phyloP scores from a whole-genome alignment of 2,113 vertebrate species.

The Reinhardtius hippoglossoides region DNA sequence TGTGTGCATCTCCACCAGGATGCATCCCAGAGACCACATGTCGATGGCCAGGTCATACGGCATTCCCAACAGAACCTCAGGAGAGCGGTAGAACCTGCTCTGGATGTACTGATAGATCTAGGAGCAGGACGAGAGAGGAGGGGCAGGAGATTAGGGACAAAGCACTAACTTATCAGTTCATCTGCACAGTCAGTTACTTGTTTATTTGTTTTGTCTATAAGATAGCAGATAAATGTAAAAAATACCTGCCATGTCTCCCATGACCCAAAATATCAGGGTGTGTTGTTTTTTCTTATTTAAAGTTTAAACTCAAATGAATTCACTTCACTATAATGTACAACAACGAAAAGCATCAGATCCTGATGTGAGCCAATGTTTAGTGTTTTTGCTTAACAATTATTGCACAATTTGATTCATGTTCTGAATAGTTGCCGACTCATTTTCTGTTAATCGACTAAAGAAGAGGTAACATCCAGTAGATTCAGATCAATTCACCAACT shows the following conservation, averaged over 20 bases:
- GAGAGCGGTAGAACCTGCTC: conserved; percentile 95
- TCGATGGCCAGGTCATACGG: conserved; percentile 95
- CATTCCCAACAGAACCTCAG: conserved; percentile 93
- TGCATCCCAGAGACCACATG: conserved; percentile 97
- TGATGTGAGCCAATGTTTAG: not conserved
- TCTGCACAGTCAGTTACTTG: not conserved
- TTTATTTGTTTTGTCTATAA: too few species aligned
- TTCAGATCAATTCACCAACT: not conserved
- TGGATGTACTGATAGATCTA: conserved; percentile 98
- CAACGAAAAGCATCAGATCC: not conserved
- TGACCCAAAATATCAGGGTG: too few species aligned
- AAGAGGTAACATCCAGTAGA: too few species aligned
- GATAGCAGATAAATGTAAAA: not conserved
- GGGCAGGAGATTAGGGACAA: not conserved
- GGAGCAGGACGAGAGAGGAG: not conserved
- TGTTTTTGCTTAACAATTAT: not conserved
- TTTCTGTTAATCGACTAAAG: too few species aligned
- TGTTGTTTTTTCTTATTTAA: too few species aligned
- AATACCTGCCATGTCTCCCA: not conserved
- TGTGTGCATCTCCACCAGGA: conserved; percentile 96
- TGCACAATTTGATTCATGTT: not conserved
- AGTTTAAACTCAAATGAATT: too few species aligned
- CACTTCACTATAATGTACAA: too few species aligned
- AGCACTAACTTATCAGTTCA: not conserved
- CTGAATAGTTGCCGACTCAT: not conserved